Base-by-base conservation (phyloP, 2,888 invertebrate species). In the Heliconius sara region DNA sequence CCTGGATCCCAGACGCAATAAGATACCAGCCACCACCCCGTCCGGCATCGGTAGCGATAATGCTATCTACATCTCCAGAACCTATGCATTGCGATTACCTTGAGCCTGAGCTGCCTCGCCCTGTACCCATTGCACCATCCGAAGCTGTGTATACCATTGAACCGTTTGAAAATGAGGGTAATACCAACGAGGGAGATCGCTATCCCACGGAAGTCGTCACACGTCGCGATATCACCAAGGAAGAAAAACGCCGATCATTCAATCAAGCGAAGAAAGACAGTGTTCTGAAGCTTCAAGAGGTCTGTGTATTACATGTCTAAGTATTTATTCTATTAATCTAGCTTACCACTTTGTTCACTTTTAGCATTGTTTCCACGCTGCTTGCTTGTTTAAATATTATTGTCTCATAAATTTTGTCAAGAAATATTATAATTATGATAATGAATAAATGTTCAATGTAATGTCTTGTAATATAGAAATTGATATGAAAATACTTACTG, bases 221-320 rank as follows among this genome's bases (percentile, higher is more conserved):
- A 25, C n/a, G 1, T 9, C n/a, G 43, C 19, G 43, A 39, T 30
- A 70, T 25, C 25, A 16, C 22, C 5, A 68, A 13, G 43, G 16
- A 47, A 43, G 25, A 70, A 16, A 43, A 43, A n/a, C 25, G 12
- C 25, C 25, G 3, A 9, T 25, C 70, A 25, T 25, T 47, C 25
- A 43, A 70, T 25, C 70, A 25, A 30, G 16, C 16, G 16, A 25
- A 43, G n/a, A 68, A 43, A n/a, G 68, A 70, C 16, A 70, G 43
- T 70, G 19, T 9, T 70, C 9, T 25, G 43, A 43, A 43, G 39
- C 43, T 70, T 47, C 25, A 25, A 43, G 43, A 70, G 70, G 70
- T 70, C 70, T 70, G 70, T 70, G 70, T 70, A 25, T 25, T 70
- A 25, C 70, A 70, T 47, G 70, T 70, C 43, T 70, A 70, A 70